Evolutionary conservation across 2,113 vertebrate genomes (phyloP), one percentile per base, ranked within the genome.

Genomic region (Lagopus muta): DNA sequence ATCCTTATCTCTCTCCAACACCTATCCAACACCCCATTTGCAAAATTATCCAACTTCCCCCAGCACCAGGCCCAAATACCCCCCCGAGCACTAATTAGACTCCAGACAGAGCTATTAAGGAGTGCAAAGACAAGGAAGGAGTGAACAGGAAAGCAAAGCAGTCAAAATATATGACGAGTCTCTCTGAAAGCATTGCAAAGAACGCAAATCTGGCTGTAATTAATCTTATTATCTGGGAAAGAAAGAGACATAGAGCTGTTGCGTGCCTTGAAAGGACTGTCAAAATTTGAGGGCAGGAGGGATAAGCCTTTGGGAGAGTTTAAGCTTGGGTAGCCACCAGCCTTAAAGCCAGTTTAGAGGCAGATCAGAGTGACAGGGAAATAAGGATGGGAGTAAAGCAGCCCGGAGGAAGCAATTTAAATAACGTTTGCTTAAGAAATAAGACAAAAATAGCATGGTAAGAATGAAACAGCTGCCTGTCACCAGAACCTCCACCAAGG

Each of bases 181-280:
- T 76, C 55, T 88, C 38, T 50, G n/a, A 73, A 61, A 20, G 4
- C 30, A 4, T 38, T 3, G 12, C 19, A 4, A 34, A 34, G 77
- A 81, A 77, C 89, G 65, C 48, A 89, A 86, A 94, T 86, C 91
- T 71, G 25, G 62, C 88, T 88, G 81, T 81, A 86, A 93, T 88
- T 91, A 95, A 96, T 93, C 94, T 79, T 82, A 90, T 94, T 91
- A 82, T 91, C 60, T 17, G 11, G 85, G 42, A 72, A 69, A 73
- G 38, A 76, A 71, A 40, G 82, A 78, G 62, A 16, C 0, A 0
- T 0, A 8, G 80, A 87, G 54, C 13, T 1, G 47, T 9, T 74
- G 42, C 2, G 24, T 58, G 57, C 40, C 72, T 87, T 92, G 4
- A 88, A 89, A 89, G n/a, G 30, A 25, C 5, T 90, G 92, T 80